Percentiles rank a stretch among this genome's conserved stretches.
These are phyloP conservation scores for Sebastes fasciatus DNA, from an alignment of 2,113 vertebrate genomes.

Conservation along the genomic window DNA sequence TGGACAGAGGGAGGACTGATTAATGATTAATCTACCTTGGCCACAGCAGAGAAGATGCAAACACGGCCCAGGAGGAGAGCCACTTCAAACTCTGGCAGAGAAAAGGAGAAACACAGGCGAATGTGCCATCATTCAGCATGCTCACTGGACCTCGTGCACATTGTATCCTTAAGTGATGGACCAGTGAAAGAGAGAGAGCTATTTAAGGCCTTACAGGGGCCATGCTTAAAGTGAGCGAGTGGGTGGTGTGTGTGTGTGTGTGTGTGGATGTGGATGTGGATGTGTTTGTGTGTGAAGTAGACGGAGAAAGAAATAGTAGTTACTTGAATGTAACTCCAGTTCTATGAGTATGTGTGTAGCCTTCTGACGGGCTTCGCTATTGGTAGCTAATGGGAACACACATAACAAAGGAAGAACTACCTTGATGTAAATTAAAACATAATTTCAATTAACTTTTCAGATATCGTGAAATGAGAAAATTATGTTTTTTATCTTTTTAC, in stretches of 20 bases:
- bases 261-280: neutral
- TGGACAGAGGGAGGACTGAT: slow-evolving; percentile 58
- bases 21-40: slow-evolving; percentile 72
- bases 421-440: too few species aligned
- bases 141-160: slow-evolving; percentile 74
- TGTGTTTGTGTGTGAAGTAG: neutral
- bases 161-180: slow-evolving; percentile 69
- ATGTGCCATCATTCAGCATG: slow-evolving; percentile 61
- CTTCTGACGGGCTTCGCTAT: too few species aligned
- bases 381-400: too few species aligned
- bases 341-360: too few species aligned
- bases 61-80: slow-evolving; percentile 47
- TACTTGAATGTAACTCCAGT: too few species aligned
- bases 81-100: slow-evolving; percentile 48
- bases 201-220: slow-evolving; percentile 58
- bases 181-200: slow-evolving; percentile 64
- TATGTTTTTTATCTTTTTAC: too few species aligned
- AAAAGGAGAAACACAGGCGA: slow-evolving; percentile 38
- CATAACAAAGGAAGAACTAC: too few species aligned
- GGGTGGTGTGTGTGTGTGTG: slow-evolving; percentile 12
- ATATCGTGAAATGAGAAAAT: too few species aligned
- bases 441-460: too few species aligned
- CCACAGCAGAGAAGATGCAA: slow-evolving; percentile 58
- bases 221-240: slow-evolving; percentile 30
- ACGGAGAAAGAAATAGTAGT: neutral